Base-by-base conservation (phyloP, 1,140 invertebrate species). In the Drosophila quadrilineata region DNA sequence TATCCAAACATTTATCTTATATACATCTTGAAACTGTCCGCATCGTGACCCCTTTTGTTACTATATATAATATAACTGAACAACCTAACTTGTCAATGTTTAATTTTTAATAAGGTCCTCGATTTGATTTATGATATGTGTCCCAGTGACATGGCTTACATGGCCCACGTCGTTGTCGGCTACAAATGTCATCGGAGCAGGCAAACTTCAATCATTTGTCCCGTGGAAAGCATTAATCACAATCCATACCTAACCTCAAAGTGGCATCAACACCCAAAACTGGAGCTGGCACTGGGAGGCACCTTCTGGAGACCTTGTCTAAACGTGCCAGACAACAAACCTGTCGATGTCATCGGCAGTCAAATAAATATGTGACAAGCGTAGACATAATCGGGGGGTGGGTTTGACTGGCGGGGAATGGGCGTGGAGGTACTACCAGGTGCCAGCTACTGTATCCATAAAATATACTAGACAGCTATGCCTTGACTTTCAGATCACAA, bases 181-280 rank as follows among this genome's bases (percentile, higher is more conserved):
- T 38, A 9, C 53, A 62, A 69, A 72, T 80, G 76, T 65, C 59
- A 48, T 9, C 29, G 36, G 52, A 58, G 41, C 48, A 67, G 59
- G 58, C 72, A 57, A 66, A 14, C 66, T 58, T 59, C 66, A 75
- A 75, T 72, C 49, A 68, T 75, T 75, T 69, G 49, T 70, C 33
- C 35, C 45, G 28, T 31, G 26, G n/a, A 64, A 45, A 35, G 40
- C 76, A 84, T 80, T 80, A 72, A 80, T 80, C 76, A 80, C 65
- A 82, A 62, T 84, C 66, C 65, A 72, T n/a, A n/a, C 65, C 72
- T 57, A 69, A 26, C 52, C 36, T 57, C n/a, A 57, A 53, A 43
- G 33, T 14, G 33, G 21, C 28, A 48, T 10, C 46, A 6, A 6
- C 29, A 46, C 14, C 12, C 6, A 6, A 4, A 8, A 31, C 10